Conservation (phyloP, 2,888 invertebrate genomes). For the Petrolisthes cinctipes region DNA sequence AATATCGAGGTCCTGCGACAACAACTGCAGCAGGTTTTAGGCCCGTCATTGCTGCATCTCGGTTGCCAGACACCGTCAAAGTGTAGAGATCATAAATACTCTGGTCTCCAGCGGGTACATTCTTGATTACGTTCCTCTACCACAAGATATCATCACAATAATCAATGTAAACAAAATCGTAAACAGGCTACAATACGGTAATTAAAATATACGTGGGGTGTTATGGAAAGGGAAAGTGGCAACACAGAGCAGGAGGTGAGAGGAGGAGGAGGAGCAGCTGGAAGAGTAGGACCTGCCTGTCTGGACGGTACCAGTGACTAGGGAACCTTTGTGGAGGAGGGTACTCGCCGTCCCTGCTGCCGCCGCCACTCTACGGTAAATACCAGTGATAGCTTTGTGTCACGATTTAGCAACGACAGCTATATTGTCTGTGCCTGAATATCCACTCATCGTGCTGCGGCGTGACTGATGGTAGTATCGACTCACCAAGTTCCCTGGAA, state of each 20-base stretch:
- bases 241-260: background rate
- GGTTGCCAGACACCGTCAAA: background rate
- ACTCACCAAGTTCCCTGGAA: no score
- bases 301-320: background rate
- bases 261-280: background rate
- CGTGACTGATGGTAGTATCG: no score
- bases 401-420: no score
- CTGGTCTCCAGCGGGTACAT: no score
- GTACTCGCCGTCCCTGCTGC: background rate
- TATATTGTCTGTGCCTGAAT: no score
- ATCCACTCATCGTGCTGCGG: no score
- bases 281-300: background rate
- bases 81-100: no score
- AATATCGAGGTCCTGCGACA: background rate
- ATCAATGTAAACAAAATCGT: no score
- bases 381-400: background rate
- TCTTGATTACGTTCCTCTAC: no score
- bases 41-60: constrained; percentile 1
- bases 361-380: background rate
- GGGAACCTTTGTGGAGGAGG: background rate
- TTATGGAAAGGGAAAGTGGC: background rate
- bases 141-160: no score
- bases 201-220: background rate
- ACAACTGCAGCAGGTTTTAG: background rate
- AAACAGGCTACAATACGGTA: no score